Conservation (phyloP, 2,113 vertebrate genomes). For the Eidolon helvum region DNA sequence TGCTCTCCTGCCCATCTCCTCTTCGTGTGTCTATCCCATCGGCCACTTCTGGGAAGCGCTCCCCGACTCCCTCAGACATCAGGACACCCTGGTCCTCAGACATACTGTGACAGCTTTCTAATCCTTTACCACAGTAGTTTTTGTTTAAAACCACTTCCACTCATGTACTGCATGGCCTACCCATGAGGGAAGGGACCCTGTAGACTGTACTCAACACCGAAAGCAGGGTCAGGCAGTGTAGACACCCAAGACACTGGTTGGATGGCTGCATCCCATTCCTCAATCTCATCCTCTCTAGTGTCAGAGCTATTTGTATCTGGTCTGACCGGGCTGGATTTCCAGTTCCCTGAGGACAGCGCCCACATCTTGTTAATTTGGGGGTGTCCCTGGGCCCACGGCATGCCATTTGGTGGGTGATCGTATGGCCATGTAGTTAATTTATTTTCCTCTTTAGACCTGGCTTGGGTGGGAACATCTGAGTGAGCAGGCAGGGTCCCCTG, state of each 20-base stretch:
- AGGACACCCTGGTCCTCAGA: background rate
- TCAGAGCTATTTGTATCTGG: no score
- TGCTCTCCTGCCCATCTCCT: background rate
- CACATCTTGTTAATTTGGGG: background rate
- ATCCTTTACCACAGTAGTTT: background rate
- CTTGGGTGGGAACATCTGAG: background rate
- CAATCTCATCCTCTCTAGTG: background rate
- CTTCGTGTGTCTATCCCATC: background rate
- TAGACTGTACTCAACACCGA: background rate
- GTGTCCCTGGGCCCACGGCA: background rate
- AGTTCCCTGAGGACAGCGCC: background rate
- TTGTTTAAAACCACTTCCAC: background rate
- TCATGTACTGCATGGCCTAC: background rate
- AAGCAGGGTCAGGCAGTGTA: background rate
- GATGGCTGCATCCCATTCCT: background rate
- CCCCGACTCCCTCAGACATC: background rate
- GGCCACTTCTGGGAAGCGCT: background rate
- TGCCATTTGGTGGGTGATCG: background rate
- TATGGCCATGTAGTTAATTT: background rate
- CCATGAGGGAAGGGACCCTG: background rate
- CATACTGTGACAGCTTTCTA: background rate
- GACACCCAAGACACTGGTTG: fast-evolving
- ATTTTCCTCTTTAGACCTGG: background rate
- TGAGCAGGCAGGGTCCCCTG: background rate
- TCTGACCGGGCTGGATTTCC: background rate